Percentiles rank a stretch among this genome's conserved stretches.
Evolutionary conservation across 2,113 vertebrate genomes (phyloP).

Genomic region (Neolamprologus tretocephalus): DNA sequence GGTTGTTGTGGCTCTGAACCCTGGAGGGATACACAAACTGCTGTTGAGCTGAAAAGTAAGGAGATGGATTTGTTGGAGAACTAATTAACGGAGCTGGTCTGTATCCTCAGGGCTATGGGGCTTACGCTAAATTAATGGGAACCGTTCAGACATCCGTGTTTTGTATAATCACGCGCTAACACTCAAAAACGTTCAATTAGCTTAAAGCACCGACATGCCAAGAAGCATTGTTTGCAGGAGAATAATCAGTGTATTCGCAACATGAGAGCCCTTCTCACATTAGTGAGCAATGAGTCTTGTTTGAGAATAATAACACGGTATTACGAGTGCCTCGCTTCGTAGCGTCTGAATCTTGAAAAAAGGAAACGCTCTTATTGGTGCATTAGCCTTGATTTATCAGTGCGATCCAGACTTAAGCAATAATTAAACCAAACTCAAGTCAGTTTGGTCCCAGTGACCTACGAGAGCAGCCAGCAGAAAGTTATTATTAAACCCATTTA

Average conservation of each 20-base stretch:
- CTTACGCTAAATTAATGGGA: conserved; percentile 1
- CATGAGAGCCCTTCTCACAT: not conserved
- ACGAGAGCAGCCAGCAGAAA: not conserved
- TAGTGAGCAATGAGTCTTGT: not conserved
- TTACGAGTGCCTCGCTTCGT: not conserved
- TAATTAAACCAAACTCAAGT: not conserved
- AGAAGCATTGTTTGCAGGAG: not conserved
- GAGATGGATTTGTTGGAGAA: not conserved
- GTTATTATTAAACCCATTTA: not conserved
- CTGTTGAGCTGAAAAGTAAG: not conserved
- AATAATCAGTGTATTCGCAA: not conserved
- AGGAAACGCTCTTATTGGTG: not conserved
- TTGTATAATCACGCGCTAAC: not conserved
- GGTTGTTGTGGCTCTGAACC: not conserved
- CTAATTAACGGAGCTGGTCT: conserved; percentile 7
- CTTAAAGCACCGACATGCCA: not conserved
- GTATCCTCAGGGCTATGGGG: not conserved
- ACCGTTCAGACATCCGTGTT: not conserved
- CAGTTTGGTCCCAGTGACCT: not conserved
- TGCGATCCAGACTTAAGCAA: not conserved
- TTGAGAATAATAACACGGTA: not conserved
- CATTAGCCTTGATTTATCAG: not conserved
- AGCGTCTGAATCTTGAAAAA: not conserved
- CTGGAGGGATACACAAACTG: not conserved
- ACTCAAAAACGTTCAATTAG: not conserved